Percentiles rank a stretch among this genome's conserved stretches.
Evolutionary conservation across 2,797 vertebrate species (phyloP).

Genomic region (Momotus momota): DNA sequence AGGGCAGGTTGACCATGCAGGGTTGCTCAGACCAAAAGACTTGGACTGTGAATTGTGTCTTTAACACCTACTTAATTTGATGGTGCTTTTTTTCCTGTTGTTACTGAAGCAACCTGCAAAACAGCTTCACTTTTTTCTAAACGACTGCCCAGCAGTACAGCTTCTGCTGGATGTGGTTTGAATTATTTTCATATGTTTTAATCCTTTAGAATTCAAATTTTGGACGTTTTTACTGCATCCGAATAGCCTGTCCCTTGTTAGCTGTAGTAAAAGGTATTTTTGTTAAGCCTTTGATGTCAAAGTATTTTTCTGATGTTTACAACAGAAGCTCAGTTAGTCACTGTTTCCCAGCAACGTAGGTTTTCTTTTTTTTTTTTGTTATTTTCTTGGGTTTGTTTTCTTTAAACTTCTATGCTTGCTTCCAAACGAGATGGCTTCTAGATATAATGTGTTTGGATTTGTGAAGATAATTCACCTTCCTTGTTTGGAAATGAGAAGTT

Average conservation of each 20-base stretch:
- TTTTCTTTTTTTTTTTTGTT: neutral
- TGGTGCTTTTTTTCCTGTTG: neutral
- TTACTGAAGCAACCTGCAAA: neutral
- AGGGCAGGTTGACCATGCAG: neutral
- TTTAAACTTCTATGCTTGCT: neutral
- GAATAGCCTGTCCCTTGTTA: neutral
- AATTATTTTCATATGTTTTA: neutral
- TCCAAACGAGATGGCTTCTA: neutral
- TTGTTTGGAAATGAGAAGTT: neutral
- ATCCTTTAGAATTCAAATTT: neutral
- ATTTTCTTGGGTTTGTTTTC: neutral
- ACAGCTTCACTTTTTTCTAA: neutral
- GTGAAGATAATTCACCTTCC: neutral
- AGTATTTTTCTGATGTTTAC: conserved; percentile 22
- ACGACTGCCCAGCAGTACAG: neutral
- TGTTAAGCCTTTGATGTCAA: neutral
- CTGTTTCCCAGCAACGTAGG: neutral
- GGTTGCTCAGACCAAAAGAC: neutral
- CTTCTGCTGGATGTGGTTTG: neutral
- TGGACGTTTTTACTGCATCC: neutral
- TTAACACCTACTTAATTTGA: neutral
- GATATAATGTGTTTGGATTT: neutral
- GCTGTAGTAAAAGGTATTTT: neutral
- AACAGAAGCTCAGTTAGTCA: neutral
- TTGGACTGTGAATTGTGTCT: neutral